Base-by-base conservation (phyloP, 2,113 vertebrate species). In the Phoxinus phoxinus region DNA sequence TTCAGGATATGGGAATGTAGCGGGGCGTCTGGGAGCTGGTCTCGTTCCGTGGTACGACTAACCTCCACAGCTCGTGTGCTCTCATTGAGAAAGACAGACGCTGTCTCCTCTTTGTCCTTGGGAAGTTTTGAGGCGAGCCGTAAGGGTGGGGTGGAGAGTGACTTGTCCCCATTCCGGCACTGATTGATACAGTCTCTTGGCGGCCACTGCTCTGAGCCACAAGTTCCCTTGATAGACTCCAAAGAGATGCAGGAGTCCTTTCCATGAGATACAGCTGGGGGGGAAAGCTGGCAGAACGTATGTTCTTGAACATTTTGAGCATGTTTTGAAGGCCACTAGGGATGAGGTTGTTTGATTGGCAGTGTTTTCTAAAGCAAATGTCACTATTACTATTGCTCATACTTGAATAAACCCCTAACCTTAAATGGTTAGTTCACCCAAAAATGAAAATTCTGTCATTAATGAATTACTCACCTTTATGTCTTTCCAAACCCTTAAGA, bases 61-160 rank as follows among this genome's bases (percentile, higher is more conserved):
- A 75, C 67, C 56, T 25, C 67, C 41, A 56, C 56, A 56, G 35
- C 37, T 84, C 56, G 37, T 48, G 37, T 35, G 71, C 59, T 80
- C 44, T 87, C 75, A 67, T 67, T 80, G 56, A 74, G 46, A 73
- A 71, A 74, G n/a, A 37, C 48, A 81, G n/a, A 69, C 25, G 32
- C 65, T 32, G 90, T 95, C 90, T 95, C 87, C 87, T 92, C 10
- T 94, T 93, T 93, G 92, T 95, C 94, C 94, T 95, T 95, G 92
- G 90, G 88, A 90, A 92, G 91, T 90, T 88, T 88, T 86, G 90
- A 89, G 93, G 77, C 84, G 93, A 89, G 89, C 35, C 88, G 93
- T 83, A 93, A 86, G 90, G 93, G 92, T 88, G 92, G 89, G 88
- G 83, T 10, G 86, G 59, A 69, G 92, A 79, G 93, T 91, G 91